Evolutionary conservation across 23 tunicate species (phyloP), one percentile per base, ranked within the genome.

Genomic region (Diplosoma virens): DNA sequence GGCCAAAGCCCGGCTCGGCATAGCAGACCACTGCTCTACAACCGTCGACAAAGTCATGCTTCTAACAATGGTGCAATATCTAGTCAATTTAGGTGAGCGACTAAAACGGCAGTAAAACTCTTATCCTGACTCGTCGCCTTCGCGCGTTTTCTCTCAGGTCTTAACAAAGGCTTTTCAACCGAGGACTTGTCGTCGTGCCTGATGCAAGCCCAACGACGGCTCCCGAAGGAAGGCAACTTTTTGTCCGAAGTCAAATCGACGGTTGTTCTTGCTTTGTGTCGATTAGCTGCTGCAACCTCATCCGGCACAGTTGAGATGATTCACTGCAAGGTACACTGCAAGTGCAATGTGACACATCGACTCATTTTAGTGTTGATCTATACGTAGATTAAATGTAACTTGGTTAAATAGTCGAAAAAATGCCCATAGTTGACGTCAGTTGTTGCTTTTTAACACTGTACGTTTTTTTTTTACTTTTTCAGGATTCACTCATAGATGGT

Each of bases 31-130:
- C 63, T 78, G 53, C 46, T 30, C 61, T 24, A 27, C 47, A 63
- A 41, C 70, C 1, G n/a, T 64, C 56, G 48, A 27, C 14, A 66
- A 82, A 22, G 46, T 82, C 37, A 22, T 74, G 67, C 66, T 82
- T 22, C 54, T 89, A 16, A 71, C 73, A 50, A 71, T 81, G 22
- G 50, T 81, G 59, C 96, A 89, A 56, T 82, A 89, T 71, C 34
- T 82, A 3, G 45, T 64, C 0, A 67, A 79, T 6, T 31, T 89
- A 14, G 96, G 96, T 89, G 72, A 71, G 88, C 52, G 52, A 45
- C 16, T 45, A 16, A 16, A 11, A 11, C 11, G 14, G 52, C 52
- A 11, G 14, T 9, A 9, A 45, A 9, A 11, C 52, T 45, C 14
- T 45, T 16, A 45, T 9, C 16, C 52, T 9, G 52, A 16, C 52